These are phyloP conservation scores for Calliopum simillimum DNA, from an alignment of 2,888 invertebrate species.

Conservation along the genomic window DNA sequence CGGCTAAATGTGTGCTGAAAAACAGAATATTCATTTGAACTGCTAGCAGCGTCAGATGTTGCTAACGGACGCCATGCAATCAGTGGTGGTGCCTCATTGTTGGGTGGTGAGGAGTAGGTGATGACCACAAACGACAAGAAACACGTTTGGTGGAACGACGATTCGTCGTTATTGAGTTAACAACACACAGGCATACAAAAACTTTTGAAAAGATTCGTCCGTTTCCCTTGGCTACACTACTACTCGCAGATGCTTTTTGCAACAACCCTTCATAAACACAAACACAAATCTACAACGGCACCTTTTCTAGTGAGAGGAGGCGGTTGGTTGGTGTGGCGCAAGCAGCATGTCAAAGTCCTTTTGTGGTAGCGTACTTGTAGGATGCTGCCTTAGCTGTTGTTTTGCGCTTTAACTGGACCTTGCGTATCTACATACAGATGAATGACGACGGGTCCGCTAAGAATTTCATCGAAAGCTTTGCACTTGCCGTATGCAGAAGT, in stretches of 20 bases:
- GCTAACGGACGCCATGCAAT: slow-evolving; percentile 44
- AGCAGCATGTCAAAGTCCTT: slow-evolving; percentile 32
- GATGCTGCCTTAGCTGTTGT: background rate
- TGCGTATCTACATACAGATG: background rate
- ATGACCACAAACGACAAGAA: slow-evolving; percentile 5
- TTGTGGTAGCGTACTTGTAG: slow-evolving; percentile 19
- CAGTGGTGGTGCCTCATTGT: slow-evolving; percentile 21
- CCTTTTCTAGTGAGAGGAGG: background rate
- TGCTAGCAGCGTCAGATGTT: slow-evolving; percentile 47
- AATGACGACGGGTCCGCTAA: slow-evolving; percentile 15
- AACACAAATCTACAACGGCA: slow-evolving; percentile 16
- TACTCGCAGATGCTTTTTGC: slow-evolving; percentile 32
- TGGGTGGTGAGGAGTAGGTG: slow-evolving; percentile 2
- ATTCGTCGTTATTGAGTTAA: slow-evolving; percentile 39
- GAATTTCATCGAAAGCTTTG: slow-evolving; percentile 18
- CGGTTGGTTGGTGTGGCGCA: too few relatives aligned
- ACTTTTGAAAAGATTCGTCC: slow-evolving; percentile 33
- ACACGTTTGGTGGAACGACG: slow-evolving; percentile 9
- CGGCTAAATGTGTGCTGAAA: slow-evolving; percentile 45
- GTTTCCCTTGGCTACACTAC: slow-evolving; percentile 35
- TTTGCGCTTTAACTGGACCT: too few relatives aligned
- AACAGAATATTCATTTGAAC: slow-evolving; percentile 54
- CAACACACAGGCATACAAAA: slow-evolving; percentile 27
- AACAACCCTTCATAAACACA: slow-evolving; percentile 27
- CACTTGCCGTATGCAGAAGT: background rate